Base-by-base conservation (phyloP, 2,888 invertebrate species). In the Amaurobius ferox region DNA sequence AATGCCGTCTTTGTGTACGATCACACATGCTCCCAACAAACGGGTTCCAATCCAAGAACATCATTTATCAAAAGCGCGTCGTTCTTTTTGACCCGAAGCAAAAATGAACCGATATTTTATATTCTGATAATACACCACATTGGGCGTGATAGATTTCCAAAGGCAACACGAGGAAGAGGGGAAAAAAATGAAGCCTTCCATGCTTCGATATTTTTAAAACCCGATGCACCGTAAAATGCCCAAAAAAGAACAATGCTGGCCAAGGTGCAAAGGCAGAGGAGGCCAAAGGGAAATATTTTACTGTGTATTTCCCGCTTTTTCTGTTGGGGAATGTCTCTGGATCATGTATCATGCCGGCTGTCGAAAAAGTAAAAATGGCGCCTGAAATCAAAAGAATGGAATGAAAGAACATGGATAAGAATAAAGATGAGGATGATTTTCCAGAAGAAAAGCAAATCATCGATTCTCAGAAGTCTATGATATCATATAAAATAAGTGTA, bases 51-150 rank as follows among this genome's bases (percentile, higher is more conserved):
- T 55, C 67, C 76, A 62, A 71, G 62, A 35, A 26, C 30, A 83
- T 66, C 83, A 83, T 83, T 83, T 83, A 83, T 83, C 83, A 83
- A 30, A 71, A 39, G n/a, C 39, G 19, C 39, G 71, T 44, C 64
- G 28, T 32, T 76, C 55, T 66, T 79, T 70, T 39, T 67, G 35
- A 71, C 71, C 79, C 44, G 29, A 40, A 62, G 39, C 30, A 35
- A 32, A 80, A 83, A 83, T 76, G 83, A 83, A 83, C 83, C 77
- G 83, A 83, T 83, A 83, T 83, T 83, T 83, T 83, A 83, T 77
- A 83, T 83, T 83, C 83, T 64, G 83, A 83, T 83, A 83, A 83
- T 77, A 64, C 83, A 62, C 62, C 62, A 55, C 81, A 74, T 81
- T 81, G 71, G 62, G 67, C 66, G 72, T 77, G 83, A 83, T 81